Evolutionary conservation across 2,888 invertebrate species (phyloP).

Genomic region (Aromia moschata): DNA sequence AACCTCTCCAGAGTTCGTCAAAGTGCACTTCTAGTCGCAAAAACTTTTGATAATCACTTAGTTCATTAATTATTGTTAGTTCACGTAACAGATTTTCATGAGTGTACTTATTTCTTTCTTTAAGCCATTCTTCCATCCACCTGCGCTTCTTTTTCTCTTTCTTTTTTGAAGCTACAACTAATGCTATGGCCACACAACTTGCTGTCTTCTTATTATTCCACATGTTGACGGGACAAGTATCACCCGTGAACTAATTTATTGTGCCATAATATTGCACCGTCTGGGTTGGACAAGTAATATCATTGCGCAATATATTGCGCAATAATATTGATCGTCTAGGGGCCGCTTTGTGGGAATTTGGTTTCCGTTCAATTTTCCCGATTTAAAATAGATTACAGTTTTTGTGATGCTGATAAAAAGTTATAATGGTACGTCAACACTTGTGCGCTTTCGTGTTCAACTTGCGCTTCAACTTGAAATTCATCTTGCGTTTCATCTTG

Average conservation of each 20-base stretch:
- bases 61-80: not conserved
- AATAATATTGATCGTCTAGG: not conserved
- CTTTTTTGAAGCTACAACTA: not conserved
- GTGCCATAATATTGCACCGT: not conserved
- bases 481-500: too few relatives aligned
- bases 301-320: not conserved
- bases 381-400: too few relatives aligned
- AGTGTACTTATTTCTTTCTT: not conserved
- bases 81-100: not conserved
- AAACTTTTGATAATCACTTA: not conserved
- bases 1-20: not conserved
- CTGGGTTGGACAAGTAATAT: not conserved
- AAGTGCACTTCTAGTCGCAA: not conserved
- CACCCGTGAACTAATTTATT: not conserved
- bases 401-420: too few relatives aligned
- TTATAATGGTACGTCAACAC: too few relatives aligned
- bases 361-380: too few relatives aligned
- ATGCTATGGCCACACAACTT: not conserved
- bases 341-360: too few relatives aligned
- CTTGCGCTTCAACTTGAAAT: too few relatives aligned
- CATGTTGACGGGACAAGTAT: not conserved
- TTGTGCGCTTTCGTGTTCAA: too few relatives aligned
- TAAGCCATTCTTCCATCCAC: not conserved
- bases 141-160: not conserved
- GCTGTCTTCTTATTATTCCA: too few relatives aligned